Conservation (phyloP, 2,797 vertebrate genomes). For the Clamator glandarius region DNA sequence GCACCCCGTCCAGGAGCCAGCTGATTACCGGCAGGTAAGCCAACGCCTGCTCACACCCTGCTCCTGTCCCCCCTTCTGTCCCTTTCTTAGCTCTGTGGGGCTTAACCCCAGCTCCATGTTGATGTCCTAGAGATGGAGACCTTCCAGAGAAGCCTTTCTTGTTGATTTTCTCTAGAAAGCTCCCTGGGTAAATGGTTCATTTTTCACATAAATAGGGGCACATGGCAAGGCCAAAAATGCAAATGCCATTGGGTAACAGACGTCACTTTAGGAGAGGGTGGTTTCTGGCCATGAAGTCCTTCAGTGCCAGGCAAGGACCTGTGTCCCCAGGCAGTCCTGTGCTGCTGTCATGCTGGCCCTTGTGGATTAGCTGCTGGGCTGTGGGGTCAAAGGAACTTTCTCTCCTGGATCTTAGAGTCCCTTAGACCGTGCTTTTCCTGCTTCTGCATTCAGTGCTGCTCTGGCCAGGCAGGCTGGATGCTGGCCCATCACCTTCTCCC, state of each 20-base stretch:
- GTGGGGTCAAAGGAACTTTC: neutral
- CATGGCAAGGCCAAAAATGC: neutral
- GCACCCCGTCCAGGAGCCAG: conserved; percentile 95
- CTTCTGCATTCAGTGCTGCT: rapidly evolving
- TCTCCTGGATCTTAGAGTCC: neutral
- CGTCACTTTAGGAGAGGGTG: neutral
- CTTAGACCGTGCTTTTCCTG: rapidly evolving
- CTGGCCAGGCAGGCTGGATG: neutral
- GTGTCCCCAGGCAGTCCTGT: neutral
- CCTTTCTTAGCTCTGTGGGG: neutral
- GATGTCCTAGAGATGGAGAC: neutral
- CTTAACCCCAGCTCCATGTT: neutral
- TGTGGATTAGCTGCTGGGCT: neutral
- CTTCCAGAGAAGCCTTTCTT: neutral
- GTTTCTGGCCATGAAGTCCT: neutral
- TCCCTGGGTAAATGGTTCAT: neutral
- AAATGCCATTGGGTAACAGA: neutral
- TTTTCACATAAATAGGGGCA: neutral
- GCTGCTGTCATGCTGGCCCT: neutral
- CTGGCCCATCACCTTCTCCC: neutral
- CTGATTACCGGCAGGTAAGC: conserved; percentile 96
- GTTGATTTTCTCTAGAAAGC: neutral
- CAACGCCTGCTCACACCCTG: rapidly evolving
- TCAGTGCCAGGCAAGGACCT: neutral
- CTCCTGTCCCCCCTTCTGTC: rapidly evolving